Conservation (phyloP, 1,140 invertebrate species). For the Argopecten irradians region DNA sequence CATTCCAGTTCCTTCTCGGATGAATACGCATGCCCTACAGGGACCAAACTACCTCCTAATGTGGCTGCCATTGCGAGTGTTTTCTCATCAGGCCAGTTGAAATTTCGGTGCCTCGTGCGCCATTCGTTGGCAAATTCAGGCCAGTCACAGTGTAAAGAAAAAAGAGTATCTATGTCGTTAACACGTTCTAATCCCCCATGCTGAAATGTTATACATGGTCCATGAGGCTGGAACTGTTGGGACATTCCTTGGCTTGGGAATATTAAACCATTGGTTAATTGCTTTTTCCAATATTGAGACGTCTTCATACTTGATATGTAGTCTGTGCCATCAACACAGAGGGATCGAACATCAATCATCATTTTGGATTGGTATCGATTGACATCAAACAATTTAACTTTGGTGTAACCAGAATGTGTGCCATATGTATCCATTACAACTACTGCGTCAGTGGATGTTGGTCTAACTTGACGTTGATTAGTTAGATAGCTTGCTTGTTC, state of each 20-base stretch:
- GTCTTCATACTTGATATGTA: not conserved
- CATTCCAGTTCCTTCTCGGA: not conserved
- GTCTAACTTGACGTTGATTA: not conserved
- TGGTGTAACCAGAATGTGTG: not conserved
- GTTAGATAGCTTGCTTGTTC: not conserved
- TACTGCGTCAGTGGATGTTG: not conserved
- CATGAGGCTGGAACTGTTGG: not conserved
- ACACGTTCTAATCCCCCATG: not conserved
- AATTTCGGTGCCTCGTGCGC: not conserved
- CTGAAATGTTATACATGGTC: not conserved
- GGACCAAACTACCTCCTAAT: not conserved
- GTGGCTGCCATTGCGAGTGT: not conserved
- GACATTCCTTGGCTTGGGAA: not conserved
- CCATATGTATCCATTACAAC: not conserved
- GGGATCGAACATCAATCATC: not conserved
- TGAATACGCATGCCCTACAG: not conserved
- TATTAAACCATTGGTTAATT: not conserved
- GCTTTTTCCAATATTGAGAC: not conserved
- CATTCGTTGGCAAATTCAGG: not conserved
- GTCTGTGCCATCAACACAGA: not conserved
- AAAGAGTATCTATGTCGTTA: not conserved
- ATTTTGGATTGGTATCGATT: not conserved
- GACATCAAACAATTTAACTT: not conserved
- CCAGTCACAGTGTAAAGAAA: not conserved
- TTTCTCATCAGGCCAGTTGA: not conserved